phyloP scores from a whole-genome alignment of 1,140 invertebrate genomes.

The Drosophila kanapiae region DNA sequence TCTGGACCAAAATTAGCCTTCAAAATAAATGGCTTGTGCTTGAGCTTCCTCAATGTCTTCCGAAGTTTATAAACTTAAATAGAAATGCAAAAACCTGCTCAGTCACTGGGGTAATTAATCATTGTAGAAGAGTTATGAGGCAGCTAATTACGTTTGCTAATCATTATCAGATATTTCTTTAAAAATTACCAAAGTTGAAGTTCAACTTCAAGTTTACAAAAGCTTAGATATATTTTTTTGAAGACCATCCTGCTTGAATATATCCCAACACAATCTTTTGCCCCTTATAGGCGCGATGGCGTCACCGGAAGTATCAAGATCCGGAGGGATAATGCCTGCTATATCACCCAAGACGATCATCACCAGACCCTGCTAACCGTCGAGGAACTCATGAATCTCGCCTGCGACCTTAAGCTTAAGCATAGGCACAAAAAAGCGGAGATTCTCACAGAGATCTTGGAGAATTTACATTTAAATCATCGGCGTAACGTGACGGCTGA shows the following conservation, averaged over 20 bases:
- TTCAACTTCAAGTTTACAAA: not conserved
- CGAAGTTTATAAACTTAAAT: constrained; percentile 9
- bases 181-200: not conserved
- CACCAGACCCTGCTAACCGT: constrained; percentile 93
- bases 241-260: not conserved
- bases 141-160: not conserved
- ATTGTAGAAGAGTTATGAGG: not conserved
- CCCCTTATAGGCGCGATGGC: constrained; percentile 85
- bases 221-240: not conserved
- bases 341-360: constrained; percentile 96
- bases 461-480: constrained; percentile 87
- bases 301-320: constrained; percentile 86
- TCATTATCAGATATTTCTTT: not conserved
- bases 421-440: constrained; percentile 84
- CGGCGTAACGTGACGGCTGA: constrained; percentile 88
- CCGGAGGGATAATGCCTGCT: constrained; percentile 88
- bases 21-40: not conserved
- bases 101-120: constrained; percentile 5
- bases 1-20: not conserved
- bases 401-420: constrained; percentile 91
- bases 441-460: constrained; percentile 86
- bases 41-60: constrained; percentile 5
- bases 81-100: constrained; percentile 13
- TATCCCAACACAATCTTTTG: not conserved
- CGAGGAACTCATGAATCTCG: constrained; percentile 93